Conservation (phyloP, 2,113 vertebrate genomes). For the Athene noctua region DNA sequence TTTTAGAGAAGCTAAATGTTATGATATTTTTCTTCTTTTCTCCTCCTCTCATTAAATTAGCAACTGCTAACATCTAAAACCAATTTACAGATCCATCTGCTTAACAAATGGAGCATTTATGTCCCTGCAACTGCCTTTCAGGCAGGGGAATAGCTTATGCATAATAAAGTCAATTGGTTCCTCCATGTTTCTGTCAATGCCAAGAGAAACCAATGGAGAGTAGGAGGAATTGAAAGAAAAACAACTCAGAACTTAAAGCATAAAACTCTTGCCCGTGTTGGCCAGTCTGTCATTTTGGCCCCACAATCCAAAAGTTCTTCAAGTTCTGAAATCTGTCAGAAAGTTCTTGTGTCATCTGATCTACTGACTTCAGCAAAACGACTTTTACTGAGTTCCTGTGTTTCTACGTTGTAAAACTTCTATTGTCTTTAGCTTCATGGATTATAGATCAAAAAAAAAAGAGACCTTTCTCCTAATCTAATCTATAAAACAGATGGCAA, state of each 20-base stretch:
- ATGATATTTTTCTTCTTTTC: background rate
- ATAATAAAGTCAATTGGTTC: background rate
- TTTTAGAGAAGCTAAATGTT: background rate
- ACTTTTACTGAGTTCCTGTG: background rate
- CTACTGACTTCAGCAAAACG: background rate
- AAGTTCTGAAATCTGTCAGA: background rate
- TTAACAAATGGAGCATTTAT: background rate
- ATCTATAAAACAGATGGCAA: background rate
- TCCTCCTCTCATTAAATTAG: background rate
- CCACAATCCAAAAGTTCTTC: background rate
- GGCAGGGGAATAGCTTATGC: background rate
- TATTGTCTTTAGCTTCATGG: background rate
- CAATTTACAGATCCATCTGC: background rate
- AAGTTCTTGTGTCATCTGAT: background rate
- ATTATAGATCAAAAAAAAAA: background rate
- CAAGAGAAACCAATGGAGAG: background rate
- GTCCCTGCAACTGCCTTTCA: background rate
- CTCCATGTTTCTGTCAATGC: background rate
- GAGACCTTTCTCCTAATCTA: background rate
- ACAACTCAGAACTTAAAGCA: background rate
- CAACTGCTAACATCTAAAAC: background rate
- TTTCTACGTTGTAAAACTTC: background rate
- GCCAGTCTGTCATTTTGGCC: background rate
- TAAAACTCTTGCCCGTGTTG: background rate
- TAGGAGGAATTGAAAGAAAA: background rate